phyloP scores from a whole-genome alignment of 2,113 vertebrate genomes.

The Scomber colias region DNA sequence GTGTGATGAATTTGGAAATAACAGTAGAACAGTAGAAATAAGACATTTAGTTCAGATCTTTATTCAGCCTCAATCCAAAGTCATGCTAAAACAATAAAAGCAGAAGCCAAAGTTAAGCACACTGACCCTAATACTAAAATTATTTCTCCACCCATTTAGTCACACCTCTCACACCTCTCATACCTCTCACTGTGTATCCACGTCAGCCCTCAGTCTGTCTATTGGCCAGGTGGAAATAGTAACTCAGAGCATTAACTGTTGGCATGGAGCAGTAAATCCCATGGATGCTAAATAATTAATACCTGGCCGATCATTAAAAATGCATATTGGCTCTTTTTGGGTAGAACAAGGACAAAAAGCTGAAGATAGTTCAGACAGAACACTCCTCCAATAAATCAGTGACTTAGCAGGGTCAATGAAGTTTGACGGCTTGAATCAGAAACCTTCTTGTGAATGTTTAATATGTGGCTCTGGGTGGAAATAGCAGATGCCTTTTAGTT shows the following conservation, averaged over 20 bases:
- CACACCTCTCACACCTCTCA: neutral
- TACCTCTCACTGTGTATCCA: neutral
- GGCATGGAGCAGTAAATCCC: slow-evolving; percentile 28
- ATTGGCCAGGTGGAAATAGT: slow-evolving; percentile 35
- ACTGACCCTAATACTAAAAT: neutral
- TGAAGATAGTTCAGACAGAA: slow-evolving; percentile 22
- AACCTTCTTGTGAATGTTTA: slow-evolving; percentile 24
- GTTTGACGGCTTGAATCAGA: slow-evolving; percentile 33
- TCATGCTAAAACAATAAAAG: neutral
- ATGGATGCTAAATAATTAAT: slow-evolving; percentile 67
- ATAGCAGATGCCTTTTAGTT: slow-evolving; percentile 8
- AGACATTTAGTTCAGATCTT: neutral
- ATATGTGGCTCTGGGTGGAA: slow-evolving; percentile 17
- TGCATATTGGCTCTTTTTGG: slow-evolving; percentile 44
- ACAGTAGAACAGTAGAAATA: no score
- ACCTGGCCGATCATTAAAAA: slow-evolving; percentile 63
- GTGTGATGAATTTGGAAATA: neutral
- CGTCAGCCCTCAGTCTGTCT: neutral
- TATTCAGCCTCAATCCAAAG: neutral
- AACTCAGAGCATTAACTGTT: slow-evolving; percentile 42
- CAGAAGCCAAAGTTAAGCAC: neutral
- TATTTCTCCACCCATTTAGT: slow-evolving; percentile 2
- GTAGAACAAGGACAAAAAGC: slow-evolving; percentile 20
- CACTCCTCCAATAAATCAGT: slow-evolving; percentile 1
- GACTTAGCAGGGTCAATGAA: slow-evolving; percentile 21